Conservation (phyloP, 2,797 vertebrate species). For the Anolis apletophallus region DNA sequence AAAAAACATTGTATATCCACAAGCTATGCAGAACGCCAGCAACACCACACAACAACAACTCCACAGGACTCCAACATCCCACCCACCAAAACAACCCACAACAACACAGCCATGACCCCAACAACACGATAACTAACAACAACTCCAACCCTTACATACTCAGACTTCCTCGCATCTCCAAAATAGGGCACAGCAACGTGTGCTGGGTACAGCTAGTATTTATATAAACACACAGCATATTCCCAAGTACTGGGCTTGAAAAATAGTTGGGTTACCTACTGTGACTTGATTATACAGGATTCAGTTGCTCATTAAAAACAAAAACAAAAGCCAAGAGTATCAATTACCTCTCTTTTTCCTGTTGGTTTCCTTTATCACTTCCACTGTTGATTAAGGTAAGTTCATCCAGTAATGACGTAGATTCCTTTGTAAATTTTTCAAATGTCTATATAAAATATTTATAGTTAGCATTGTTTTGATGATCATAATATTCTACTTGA, state of each 20-base stretch:
- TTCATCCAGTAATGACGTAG: constrained; percentile 93
- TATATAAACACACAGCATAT: neutral
- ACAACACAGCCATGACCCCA: too few relatives aligned
- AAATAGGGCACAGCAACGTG: too few relatives aligned
- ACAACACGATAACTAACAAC: too few relatives aligned
- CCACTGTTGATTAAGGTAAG: constrained; percentile 94
- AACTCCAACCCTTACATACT: too few relatives aligned
- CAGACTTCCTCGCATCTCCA: too few relatives aligned
- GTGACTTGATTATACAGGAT: neutral
- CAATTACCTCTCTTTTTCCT: constrained; percentile 90
- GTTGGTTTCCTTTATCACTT: constrained; percentile 89
- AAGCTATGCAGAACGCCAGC: too few relatives aligned
- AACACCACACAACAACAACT: too few relatives aligned
- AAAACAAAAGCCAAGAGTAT: constrained; percentile 7
- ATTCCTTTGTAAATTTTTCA: constrained; percentile 98
- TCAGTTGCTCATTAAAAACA: neutral
- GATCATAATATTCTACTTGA: neutral
- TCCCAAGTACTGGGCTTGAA: neutral
- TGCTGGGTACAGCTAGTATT: too few relatives aligned
- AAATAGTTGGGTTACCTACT: neutral
- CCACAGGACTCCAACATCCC: too few relatives aligned
- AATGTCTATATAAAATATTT: constrained; percentile 85
- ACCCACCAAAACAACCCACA: too few relatives aligned
- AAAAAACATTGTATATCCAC: too few relatives aligned
- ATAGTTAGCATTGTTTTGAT: constrained; percentile 31